A percentile compares a stretch with the other conserved stretches of the same genome.
Conservation (phyloP, 2,113 vertebrate species). For the Pycnonotus jocosus region DNA sequence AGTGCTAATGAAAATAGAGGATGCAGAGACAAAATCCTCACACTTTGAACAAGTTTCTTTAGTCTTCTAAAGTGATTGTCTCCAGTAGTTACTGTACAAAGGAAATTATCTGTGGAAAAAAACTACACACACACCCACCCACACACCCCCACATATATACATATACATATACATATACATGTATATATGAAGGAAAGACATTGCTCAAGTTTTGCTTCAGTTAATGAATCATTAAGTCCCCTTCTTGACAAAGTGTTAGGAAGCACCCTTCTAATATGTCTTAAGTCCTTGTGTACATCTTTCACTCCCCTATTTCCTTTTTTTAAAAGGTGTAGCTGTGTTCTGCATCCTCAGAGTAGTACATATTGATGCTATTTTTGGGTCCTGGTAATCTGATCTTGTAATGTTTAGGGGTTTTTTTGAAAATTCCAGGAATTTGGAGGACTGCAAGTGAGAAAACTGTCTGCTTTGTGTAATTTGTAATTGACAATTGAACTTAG, state of each 20-base stretch:
- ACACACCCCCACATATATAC: neutral
- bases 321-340: neutral
- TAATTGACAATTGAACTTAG: neutral
- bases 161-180: rapidly evolving
- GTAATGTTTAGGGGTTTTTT: neutral
- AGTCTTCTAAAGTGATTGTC: neutral
- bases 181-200: neutral
- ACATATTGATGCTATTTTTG: neutral
- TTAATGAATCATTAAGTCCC: neutral
- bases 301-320: neutral
- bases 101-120: neutral
- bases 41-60: neutral
- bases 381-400: neutral
- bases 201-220: neutral
- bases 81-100: neutral
- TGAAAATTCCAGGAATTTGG: neutral
- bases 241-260: neutral
- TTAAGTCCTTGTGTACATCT: neutral
- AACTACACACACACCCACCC: too few species aligned
- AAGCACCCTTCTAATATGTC: neutral
- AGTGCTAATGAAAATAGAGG: neutral
- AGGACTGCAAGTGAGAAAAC: neutral
- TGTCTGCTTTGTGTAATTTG: neutral
- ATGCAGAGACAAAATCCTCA: neutral
- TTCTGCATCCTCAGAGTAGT: neutral